Evolutionary conservation across 1,140 invertebrate species (phyloP), one percentile per base, ranked within the genome.

Genomic region (Octopus sinensis): DNA sequence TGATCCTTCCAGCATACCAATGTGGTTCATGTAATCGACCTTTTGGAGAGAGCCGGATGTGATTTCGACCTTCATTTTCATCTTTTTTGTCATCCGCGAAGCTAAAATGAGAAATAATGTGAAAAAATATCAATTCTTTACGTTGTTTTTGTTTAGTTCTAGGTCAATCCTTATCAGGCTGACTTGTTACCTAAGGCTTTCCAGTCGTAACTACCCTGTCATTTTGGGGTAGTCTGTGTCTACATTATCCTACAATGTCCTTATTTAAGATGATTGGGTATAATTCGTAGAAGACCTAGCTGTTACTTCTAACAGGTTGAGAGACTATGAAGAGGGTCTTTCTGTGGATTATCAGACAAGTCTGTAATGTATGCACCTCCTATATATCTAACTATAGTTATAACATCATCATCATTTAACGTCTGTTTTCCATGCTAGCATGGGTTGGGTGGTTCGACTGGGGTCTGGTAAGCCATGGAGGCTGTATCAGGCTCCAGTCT

Each of bases 1-100:
- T 81, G 13, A 86, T 85, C 80, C 80, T 71, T 53, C 82, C 79
- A 13, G 80, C 84, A 77, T 86, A 86, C 86, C 86, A 86, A 43
- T 81, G 78, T 54, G 84, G 84, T 51, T 81, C 78, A 62, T 84
- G 84, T 10, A 77, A 54, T 53, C 84, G 76, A 23, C 81, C 71
- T 52, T 76, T 53, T 17, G 76, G 12, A 13, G 84, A 83, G n/a
- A 86, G 53, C 52, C 83, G 54, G 7, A 83, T 79, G 79, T 84
- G 84, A 62, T 78, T 71, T 43, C 80, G 79, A 6, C 53, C 81
- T 10, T 79, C 68, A 12, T 78, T 80, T 53, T 83, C 76, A 9
- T 80, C 68, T 80, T 77, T 56, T 54, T 73, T 53, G 30, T 73
- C 13, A 17, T 73, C 68, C 4, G 3, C 5, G 30, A 76, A 51